Conservation (phyloP, 2,888 invertebrate genomes). For the Heliconius ethilla region DNA sequence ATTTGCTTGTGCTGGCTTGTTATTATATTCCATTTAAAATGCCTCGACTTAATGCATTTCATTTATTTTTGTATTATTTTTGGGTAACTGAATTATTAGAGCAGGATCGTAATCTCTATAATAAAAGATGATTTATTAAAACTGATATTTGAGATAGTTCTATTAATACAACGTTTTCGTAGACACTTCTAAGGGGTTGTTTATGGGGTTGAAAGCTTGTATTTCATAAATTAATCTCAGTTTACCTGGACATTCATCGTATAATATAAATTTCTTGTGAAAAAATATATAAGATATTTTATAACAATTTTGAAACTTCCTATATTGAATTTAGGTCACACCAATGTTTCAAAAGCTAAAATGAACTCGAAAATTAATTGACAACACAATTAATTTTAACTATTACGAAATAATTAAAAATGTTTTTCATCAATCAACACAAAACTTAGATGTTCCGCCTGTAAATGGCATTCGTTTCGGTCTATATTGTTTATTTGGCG, state of each 20-base stretch:
- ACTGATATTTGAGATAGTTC: neutral
- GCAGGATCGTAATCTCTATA: neutral
- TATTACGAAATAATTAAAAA: conserved; percentile 17
- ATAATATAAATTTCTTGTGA: too few relatives aligned
- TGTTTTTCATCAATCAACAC: conserved; percentile 29
- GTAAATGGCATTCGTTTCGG: conserved; percentile 31
- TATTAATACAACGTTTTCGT: neutral
- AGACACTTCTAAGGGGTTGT: too few relatives aligned
- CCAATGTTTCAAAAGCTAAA: neutral
- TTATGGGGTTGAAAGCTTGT: too few relatives aligned
- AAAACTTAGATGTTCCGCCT: conserved; percentile 27
- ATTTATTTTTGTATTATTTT: conserved; percentile 2
- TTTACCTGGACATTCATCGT: too few relatives aligned
- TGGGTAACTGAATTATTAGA: neutral
- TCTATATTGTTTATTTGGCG: conserved; percentile 38
- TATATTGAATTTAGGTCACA: neutral
- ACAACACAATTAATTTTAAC: neutral
- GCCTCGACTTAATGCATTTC: conserved; percentile 15
- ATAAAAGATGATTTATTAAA: conserved; percentile 14
- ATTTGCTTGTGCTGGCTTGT: conserved; percentile 18
- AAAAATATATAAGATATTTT: neutral
- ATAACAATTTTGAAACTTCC: neutral
- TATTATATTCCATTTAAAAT: conserved; percentile 20
- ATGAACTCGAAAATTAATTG: neutral
- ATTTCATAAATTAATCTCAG: too few relatives aligned